Evolutionary conservation across 1,140 invertebrate genomes (phyloP), one percentile per base, ranked within the genome.

Genomic region (Diorhabda sublineata): DNA sequence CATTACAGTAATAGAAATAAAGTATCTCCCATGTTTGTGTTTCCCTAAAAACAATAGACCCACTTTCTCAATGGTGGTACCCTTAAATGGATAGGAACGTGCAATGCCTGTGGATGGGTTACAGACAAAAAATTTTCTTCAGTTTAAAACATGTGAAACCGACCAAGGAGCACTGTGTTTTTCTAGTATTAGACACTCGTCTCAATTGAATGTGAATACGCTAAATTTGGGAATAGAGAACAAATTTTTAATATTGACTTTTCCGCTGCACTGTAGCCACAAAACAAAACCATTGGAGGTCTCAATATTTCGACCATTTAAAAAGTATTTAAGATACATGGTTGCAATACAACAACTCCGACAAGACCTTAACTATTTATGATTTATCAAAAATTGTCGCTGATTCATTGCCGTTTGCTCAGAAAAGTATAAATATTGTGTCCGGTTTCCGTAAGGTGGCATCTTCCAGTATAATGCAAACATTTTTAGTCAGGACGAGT

Each of bases 191-290:
- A 11, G 58, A 60, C 76, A 80, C 69, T 52, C 56, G 41, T 77
- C 74, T 47, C 78, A 79, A 56, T 70, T 65, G 66, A 58, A 59
- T 42, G 43, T 75, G 7, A 62, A 70, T 58, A 43, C 73, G 42
- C 66, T 71, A 45, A 45, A 69, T 67, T 69, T 58, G n/a, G 64
- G 70, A 2, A 70, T 68, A 68, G 41, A 69, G 58, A 70, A 72
- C 58, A 63, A 63, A 8, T 61, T 74, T 42, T 57, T 73, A 11
- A 26, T 72, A 26, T 61, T 75, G 4, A 26, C 26, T 26, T 26
- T 26, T 26, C 26, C 1, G 26, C 26, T 26, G 26, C 26, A 26
- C 26, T 26, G 26, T 26, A 26, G 26, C 26, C 26, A 26, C 26
- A 26, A 26, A 26, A 26, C 26, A 26, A 26, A 26, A 26, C 26